Evolutionary conservation across 2,888 invertebrate species (phyloP).

Genomic region (Norana najaformis): DNA sequence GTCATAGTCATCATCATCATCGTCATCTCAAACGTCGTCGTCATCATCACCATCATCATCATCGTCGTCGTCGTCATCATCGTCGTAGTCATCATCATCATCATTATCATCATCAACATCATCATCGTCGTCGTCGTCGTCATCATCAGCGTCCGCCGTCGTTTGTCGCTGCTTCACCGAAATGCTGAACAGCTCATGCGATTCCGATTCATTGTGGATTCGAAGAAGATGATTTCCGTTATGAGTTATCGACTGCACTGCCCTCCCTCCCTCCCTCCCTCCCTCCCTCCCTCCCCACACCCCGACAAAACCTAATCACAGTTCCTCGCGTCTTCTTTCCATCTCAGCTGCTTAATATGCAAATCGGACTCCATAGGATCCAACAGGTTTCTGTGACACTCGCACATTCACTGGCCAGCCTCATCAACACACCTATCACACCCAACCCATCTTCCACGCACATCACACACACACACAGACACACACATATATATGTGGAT

Average conservation of each 20-base stretch:
- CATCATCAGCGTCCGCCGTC: background rate
- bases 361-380: background rate
- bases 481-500: background rate
- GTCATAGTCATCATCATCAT: background rate
- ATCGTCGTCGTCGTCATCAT: background rate
- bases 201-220: background rate
- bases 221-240: background rate
- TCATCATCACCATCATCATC: background rate
- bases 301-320: background rate
- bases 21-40: no score
- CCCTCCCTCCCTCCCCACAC: no score
- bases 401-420: background rate
- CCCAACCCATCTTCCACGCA: no score
- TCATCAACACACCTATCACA: background rate
- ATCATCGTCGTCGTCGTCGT: background rate
- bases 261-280: background rate
- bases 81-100: background rate
- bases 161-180: background rate
- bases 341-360: background rate
- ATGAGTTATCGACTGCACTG: background rate
- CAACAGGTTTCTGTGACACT: background rate
- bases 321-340: background rate
- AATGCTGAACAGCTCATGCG: background rate
- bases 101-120: background rate
- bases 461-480: no score